Base-by-base conservation (phyloP, 2,113 vertebrate species). In the Brachypteracias leptosomus region DNA sequence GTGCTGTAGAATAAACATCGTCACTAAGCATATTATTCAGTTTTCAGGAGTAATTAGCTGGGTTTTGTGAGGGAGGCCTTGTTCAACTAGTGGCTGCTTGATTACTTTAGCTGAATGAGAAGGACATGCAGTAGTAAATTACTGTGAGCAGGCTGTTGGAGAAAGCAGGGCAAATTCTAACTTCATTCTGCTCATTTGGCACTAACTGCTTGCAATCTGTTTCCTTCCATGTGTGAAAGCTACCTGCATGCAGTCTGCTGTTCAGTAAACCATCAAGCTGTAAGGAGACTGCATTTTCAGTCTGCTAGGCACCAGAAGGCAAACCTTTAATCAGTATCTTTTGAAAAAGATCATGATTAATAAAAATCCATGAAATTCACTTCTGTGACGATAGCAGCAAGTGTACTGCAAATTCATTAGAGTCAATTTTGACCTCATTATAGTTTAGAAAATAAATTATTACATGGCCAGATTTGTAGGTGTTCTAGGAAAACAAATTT, bases 401-500 rank as follows among this genome's bases (percentile, higher is more conserved):
- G 33, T 35, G 31, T 83, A 81, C 77, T 89, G 59, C 63, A 96
- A 95, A 96, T 94, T 96, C 94, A 90, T 96, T 96, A 94, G 71
- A 93, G 76, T 87, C 47, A 89, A 21, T 87, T 96, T 85, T 82
- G 66, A 92, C 80, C 70, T 70, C 85, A 85, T 97, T 97, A 88
- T 73, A 83, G 59, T 57, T 94, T 75, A 84, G 80, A 90, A 96
- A 97, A 97, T 94, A 96, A 97, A 96, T 97, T 92, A 91, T 73
- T 94, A 33, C 16, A 29, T 93, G 72, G 46, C 28, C 68, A 90
- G 71, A 94, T 95, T 96, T 95, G 71, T 94, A 96, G 85, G 76
- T 90, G 59, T 77, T 96, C 76, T 78, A 95, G 57, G 58, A 94
- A 96, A 97, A 91, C 55, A 96, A 82, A 87, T 93, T 95, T 95